Evolutionary conservation across 1,140 invertebrate genomes (phyloP), one percentile per base, ranked within the genome.

Genomic region (Conus ventricosus): DNA sequence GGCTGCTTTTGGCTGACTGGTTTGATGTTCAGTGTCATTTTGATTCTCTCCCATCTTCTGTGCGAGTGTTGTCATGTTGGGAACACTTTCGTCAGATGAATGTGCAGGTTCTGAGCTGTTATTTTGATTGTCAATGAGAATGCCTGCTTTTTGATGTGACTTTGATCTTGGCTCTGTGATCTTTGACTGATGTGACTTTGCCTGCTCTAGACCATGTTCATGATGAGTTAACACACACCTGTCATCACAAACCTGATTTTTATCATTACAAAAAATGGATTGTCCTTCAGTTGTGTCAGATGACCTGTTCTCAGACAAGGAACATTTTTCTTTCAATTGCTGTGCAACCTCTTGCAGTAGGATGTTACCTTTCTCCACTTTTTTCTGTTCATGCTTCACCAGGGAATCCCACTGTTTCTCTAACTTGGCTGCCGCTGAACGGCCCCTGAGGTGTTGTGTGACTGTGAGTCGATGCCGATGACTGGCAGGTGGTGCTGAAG

Each of bases 401-500:
- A 92, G 90, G 86, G 89, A 90, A 17, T 91, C 86, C 91, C 89
- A 91, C 95, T 95, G 87, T 91, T 95, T 96, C 96, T 75, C 96
- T 92, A 93, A 96, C 96, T 85, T 89, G n/a, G 85, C 82, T 5
- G 90, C 89, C 97, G 95, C 94, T 95, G 95, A 55, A 96, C 95
- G 63, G 97, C 97, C 90, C 97, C 96, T 88, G 96, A 95, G 0
- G 96, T 96, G 93, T 97, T 97, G 17, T 94, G 93, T 82, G 95
- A 91, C 53, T 96, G 97, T 27, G 97, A 97, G 95, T 98, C 98
- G 3, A 98, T 96, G 6, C 97, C 97, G 6, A 98, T 95, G 54
- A 98, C 97, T 51, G 96, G 96, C 84, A 97, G 94, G 11, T 96
- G 94, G 95, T 97, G 96, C 85, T 91, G 89, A 7, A 98, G 96